Percentiles rank a stretch among this genome's conserved stretches.
Evolutionary conservation across 2,797 vertebrate species (phyloP).

Genomic region (Acipenser transmontanus): DNA sequence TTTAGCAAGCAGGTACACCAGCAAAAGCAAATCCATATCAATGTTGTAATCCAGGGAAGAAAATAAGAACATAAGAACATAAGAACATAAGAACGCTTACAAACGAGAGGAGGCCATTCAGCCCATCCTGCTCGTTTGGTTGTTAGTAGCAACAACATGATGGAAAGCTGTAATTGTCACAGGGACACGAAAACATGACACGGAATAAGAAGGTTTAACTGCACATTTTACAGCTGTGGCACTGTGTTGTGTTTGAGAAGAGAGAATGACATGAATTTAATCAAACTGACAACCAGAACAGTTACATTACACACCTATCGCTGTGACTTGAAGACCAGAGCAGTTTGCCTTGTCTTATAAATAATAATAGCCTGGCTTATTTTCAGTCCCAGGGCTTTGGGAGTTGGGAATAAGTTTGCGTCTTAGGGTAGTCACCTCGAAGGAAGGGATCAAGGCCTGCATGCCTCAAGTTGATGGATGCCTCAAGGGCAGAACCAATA

Average conservation of each 20-base stretch:
- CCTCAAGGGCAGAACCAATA: background rate
- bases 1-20: background rate
- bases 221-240: too few species aligned
- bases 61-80: background rate
- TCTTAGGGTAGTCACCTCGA: background rate
- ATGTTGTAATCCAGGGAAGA: background rate
- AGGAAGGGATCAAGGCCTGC: constrained; percentile 2
- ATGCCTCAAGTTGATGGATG: constrained; percentile 7
- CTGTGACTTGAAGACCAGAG: constrained; percentile 6
- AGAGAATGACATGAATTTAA: constrained; percentile 12
- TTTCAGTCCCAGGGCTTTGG: background rate
- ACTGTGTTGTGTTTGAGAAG: too few species aligned
- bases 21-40: background rate
- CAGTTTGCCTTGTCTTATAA: constrained; percentile 23
- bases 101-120: background rate
- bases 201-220: too few species aligned
- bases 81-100: background rate
- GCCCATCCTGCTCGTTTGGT: too few species aligned
- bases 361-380: background rate
- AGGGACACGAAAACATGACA: background rate
- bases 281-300: constrained; percentile 29
- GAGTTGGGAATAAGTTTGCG: background rate
- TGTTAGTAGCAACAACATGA: background rate
- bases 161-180: background rate
- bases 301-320: constrained; percentile 23